Conservation (phyloP, 1,140 invertebrate genomes). For the Charaxes varanes region DNA sequence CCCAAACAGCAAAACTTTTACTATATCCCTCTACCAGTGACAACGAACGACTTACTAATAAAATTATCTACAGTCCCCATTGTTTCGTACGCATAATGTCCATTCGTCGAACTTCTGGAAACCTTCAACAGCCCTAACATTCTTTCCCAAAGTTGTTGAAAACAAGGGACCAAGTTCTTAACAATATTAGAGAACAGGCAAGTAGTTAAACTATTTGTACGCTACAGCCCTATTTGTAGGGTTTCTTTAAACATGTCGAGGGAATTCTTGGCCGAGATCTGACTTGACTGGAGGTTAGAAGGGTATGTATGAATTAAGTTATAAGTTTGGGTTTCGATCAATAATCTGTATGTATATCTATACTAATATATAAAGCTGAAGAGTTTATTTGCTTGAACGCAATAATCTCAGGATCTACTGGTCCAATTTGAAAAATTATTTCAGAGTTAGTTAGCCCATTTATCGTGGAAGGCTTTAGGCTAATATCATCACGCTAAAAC, state of each 20-base stretch:
- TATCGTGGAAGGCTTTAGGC: too few relatives aligned
- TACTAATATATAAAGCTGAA: too few relatives aligned
- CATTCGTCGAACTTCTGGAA: constrained; percentile 13
- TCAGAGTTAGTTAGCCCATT: too few relatives aligned
- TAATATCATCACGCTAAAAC: too few relatives aligned
- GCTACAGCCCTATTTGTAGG: constrained; percentile 20
- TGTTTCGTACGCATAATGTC: too few relatives aligned
- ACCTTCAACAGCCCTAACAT: constrained; percentile 11
- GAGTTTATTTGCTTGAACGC: too few relatives aligned
- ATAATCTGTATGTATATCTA: not conserved
- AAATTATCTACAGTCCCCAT: too few relatives aligned
- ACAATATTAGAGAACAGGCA: constrained; percentile 25
- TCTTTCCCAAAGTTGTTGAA: constrained; percentile 16
- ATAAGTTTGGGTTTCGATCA: not conserved
- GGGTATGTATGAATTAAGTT: not conserved
- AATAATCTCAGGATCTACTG: too few relatives aligned
- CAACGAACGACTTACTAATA: constrained; percentile 16
- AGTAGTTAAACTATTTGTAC: constrained; percentile 22
- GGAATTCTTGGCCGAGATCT: constrained; percentile 4
- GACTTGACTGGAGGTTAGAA: not conserved
- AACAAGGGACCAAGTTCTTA: constrained; percentile 22
- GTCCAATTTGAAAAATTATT: too few relatives aligned
- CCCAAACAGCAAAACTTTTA: too few relatives aligned
- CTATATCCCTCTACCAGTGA: too few relatives aligned
- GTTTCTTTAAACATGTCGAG: constrained; percentile 15